Percentiles rank a stretch among this genome's conserved stretches.
Evolutionary conservation across 2,113 vertebrate species (phyloP).

Genomic region (Ornithorhynchus anatinus): DNA sequence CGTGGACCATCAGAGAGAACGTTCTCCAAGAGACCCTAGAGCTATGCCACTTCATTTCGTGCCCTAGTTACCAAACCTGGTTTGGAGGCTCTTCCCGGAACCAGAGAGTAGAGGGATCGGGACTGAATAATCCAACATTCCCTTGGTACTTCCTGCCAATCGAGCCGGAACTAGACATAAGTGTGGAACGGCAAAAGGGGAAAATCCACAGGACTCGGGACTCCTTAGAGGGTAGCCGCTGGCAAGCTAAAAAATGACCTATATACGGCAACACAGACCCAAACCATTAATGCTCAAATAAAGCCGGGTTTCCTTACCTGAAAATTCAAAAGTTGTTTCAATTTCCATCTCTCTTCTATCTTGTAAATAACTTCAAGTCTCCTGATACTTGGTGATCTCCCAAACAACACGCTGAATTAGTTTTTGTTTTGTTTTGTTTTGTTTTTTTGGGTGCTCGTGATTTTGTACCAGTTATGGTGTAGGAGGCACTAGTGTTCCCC

Average conservation of each 20-base stretch:
- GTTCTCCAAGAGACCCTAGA: conserved; percentile 10
- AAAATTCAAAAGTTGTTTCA: conserved; percentile 52
- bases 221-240: conserved; percentile 5
- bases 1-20: conserved; percentile 6
- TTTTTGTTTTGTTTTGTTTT: conserved; percentile 56
- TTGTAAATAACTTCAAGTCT: conserved; percentile 58
- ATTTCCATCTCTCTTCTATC: conserved; percentile 69
- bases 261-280: not conserved
- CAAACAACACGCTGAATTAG: conserved; percentile 55
- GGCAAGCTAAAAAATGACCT: not conserved
- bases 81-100: conserved; percentile 45
- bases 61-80: too few species aligned
- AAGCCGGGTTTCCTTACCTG: conserved; percentile 61
- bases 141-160: conserved; percentile 23
- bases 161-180: not conserved
- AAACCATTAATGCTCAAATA: conserved; percentile 45
- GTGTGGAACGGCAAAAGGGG: not conserved
- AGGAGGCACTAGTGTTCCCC: conserved; percentile 31
- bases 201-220: not conserved
- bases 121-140: conserved; percentile 30
- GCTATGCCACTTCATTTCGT: not conserved
- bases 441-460: conserved; percentile 42
- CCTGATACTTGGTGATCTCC: conserved; percentile 53
- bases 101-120: conserved; percentile 29
- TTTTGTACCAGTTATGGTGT: conserved; percentile 40